Evolutionary conservation across 2,797 vertebrate genomes (phyloP), one percentile per base, ranked within the genome.

Genomic region (Melanotaenia pygmaea): DNA sequence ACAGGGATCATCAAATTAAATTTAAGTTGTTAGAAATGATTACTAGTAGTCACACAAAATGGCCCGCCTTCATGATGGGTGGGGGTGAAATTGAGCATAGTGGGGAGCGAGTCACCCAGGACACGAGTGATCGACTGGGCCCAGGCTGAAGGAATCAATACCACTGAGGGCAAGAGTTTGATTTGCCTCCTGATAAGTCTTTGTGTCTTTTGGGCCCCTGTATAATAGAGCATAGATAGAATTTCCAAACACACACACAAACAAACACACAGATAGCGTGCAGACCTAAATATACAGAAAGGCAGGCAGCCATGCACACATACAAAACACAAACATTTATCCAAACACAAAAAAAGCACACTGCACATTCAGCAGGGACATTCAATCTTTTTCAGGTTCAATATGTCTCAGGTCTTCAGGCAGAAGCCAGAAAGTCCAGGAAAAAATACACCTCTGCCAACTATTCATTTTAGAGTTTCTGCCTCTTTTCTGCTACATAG

Each of bases 1-100:
- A 90, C 75, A 64, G 82, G 80, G 82, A 86, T 76, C 88, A 88
- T 94, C 90, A 94, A 93, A 94, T 94, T 90, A 91, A 86, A 94
- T 94, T 93, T 93, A 72, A 86, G 86, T 90, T 92, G 91, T 94
- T 90, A 83, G 87, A 93, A 86, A 93, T 91, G 91, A 94, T 93
- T 89, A 92, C 88, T 87, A 88, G 89, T 81, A 77, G 85, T 89
- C 88, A 88, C 85, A 88, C 83, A 82, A 85, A 92, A 93, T 89
- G 87, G 87, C 73, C 80, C 14, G 53, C 79, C 75, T 88, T 80
- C 83, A 72, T 88, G 90, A 92, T 85, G 73, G 85, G 79, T 71
- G 74, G 84, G 74, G 86, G 88, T 59, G 73, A 83, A 89, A 92
- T 85, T 79, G 81, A 89, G 85, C 81, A 32, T 45, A 56, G 82